Percentiles rank a stretch among this genome's conserved stretches.
phyloP scores from a whole-genome alignment of 37 sponge, comb jelly and placozoan species.

The Hormiphora californensis region DNA sequence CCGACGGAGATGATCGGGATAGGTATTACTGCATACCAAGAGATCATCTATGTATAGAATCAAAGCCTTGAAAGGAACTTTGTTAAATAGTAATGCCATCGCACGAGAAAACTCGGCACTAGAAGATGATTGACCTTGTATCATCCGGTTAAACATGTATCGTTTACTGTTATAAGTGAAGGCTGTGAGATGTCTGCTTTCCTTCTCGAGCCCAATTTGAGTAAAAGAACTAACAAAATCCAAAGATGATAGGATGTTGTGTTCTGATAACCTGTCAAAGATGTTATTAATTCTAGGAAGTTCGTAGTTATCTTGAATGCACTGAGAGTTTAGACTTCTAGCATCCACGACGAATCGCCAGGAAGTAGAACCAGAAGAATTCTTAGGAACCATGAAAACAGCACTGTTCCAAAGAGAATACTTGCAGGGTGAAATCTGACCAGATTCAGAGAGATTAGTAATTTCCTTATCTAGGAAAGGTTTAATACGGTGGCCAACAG shows the following conservation, averaged over 20 bases:
- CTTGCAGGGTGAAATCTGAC: neutral
- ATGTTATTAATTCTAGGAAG: conserved; percentile 36
- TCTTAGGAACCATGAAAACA: neutral
- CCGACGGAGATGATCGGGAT: neutral
- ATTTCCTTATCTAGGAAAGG: conserved; percentile 2
- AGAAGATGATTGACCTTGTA: neutral
- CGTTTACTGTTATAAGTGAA: neutral
- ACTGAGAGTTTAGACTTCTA: neutral
- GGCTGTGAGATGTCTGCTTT: neutral
- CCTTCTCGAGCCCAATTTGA: neutral
- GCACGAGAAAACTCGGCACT: neutral
- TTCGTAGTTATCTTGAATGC: conserved; percentile 28
- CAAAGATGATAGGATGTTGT: neutral
- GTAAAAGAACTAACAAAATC: conserved; percentile 7
- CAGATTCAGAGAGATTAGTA: neutral
- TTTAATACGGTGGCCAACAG: neutral
- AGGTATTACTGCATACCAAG: neutral
- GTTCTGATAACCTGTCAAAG: conserved; percentile 9
- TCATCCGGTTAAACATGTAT: conserved; percentile 28
- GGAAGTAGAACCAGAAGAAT: too few relatives aligned
- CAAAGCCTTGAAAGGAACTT: neutral
- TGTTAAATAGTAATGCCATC: neutral
- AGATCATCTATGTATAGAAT: neutral
- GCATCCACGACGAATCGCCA: conserved; percentile 41
- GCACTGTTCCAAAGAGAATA: neutral